phyloP scores from a whole-genome alignment of 2,797 vertebrate species.

The Leucoraja ocellata region DNA sequence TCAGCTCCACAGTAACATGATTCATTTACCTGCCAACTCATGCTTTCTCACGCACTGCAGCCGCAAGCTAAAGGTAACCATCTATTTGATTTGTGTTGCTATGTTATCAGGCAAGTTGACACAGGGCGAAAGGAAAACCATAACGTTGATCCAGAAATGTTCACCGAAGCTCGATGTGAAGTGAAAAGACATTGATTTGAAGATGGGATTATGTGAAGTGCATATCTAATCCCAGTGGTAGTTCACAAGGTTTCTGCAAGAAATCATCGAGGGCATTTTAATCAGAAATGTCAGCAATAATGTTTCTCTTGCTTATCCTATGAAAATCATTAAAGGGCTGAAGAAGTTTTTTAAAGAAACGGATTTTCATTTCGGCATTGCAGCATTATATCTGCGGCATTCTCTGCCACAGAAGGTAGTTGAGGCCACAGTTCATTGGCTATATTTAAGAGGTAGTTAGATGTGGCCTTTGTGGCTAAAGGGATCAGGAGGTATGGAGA shows the following conservation, averaged over 20 bases:
- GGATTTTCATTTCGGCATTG: not conserved
- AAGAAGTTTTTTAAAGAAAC: not conserved
- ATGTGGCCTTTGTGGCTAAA: too few relatives aligned
- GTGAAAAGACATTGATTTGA: not conserved
- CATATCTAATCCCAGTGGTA: not conserved
- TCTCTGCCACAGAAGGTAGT: too few relatives aligned
- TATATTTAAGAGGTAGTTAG: too few relatives aligned
- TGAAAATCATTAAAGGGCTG: not conserved
- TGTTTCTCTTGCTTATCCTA: not conserved
- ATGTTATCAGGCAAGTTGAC: not conserved
- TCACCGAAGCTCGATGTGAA: not conserved
- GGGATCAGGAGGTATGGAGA: too few relatives aligned
- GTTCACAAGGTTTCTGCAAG: not conserved
- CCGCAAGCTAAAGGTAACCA: not conserved
- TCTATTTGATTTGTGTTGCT: conserved; percentile 23
- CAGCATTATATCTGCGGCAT: too few relatives aligned
- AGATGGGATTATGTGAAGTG: not conserved
- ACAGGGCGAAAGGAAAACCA: not conserved
- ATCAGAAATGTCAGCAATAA: not conserved
- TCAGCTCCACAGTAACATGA: not conserved
- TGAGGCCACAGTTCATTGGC: too few relatives aligned
- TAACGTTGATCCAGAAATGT: not conserved
- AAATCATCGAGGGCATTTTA: not conserved
- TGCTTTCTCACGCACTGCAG: not conserved
- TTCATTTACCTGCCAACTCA: not conserved